phyloP scores from a whole-genome alignment of 2,888 invertebrate genomes.

The Molanna angustata region DNA sequence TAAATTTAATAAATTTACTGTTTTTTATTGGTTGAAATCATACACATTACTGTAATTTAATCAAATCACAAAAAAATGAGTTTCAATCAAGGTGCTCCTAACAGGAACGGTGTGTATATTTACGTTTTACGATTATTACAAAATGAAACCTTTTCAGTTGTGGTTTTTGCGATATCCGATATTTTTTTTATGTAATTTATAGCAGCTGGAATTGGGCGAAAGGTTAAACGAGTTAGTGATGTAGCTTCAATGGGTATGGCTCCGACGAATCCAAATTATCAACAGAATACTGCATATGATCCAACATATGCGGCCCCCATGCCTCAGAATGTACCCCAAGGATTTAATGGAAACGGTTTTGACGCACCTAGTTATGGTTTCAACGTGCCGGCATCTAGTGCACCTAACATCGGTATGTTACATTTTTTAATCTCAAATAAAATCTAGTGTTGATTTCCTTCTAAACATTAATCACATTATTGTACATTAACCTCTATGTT shows the following conservation, averaged over 20 bases:
- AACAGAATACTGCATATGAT: constrained; percentile 18
- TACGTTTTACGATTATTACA: too few species aligned
- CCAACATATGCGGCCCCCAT: constrained; percentile 14
- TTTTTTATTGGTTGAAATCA: too few species aligned
- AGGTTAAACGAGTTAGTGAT: constrained; percentile 67
- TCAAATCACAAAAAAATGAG: not conserved
- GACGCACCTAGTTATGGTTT: constrained; percentile 26
- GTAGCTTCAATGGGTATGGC: constrained; percentile 65
- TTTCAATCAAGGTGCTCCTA: not conserved
- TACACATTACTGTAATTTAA: too few species aligned
- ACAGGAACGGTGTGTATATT: not conserved
- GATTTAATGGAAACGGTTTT: constrained; percentile 20
- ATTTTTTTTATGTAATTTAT: too few species aligned
- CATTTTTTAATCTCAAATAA: too few species aligned
- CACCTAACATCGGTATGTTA: constrained; percentile 3
- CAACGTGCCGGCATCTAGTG: constrained; percentile 13
- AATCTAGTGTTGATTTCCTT: too few species aligned
- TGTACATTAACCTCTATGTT: too few species aligned
- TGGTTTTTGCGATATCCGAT: too few species aligned
- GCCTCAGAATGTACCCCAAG: constrained; percentile 10
- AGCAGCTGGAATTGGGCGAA: constrained; percentile 43
- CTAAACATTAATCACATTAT: too few species aligned
- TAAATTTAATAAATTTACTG: too few species aligned
- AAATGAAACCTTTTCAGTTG: too few species aligned
- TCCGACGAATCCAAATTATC: constrained; percentile 35